phyloP scores from a whole-genome alignment of 1,140 invertebrate species.

The Halesus radiatus region DNA sequence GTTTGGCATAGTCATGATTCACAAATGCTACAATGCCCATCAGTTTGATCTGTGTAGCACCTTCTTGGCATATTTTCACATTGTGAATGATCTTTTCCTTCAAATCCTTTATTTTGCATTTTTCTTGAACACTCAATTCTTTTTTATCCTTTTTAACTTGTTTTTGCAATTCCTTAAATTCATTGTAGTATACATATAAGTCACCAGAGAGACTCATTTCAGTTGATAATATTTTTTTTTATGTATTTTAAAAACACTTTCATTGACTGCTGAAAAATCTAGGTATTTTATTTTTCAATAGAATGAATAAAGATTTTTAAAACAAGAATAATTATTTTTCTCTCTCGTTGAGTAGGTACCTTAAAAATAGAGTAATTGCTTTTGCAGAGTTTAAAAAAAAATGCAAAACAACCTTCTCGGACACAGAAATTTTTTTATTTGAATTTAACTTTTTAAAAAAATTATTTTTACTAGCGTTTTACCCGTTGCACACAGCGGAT shows the following conservation, averaged over 20 bases:
- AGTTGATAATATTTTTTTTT: background rate
- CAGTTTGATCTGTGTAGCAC: background rate
- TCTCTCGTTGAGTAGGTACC: too few species aligned
- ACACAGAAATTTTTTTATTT: too few species aligned
- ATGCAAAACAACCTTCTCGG: too few species aligned
- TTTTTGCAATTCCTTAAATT: conserved; percentile 30
- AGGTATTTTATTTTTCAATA: too few species aligned
- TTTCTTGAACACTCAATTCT: background rate
- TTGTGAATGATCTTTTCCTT: conserved; percentile 25
- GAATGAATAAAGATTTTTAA: too few species aligned
- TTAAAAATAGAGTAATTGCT: too few species aligned
- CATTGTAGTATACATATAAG: conserved; percentile 11
- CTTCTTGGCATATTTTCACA: conserved; percentile 19
- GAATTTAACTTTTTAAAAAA: too few species aligned
- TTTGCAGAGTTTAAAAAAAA: too few species aligned
- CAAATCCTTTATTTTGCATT: conserved; percentile 19
- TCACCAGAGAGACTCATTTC: conserved; percentile 31
- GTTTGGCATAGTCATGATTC: conserved; percentile 10
- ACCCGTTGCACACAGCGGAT: too few species aligned
- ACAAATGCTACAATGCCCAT: conserved; percentile 19
- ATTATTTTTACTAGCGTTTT: too few species aligned
- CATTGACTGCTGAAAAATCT: too few species aligned
- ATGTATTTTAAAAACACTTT: background rate
- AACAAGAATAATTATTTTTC: too few species aligned
- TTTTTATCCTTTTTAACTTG: conserved; percentile 1